A percentile compares a stretch with the other conserved stretches of the same genome.
These are phyloP conservation scores for Pachycephus smyrnensis DNA, from an alignment of 2,888 invertebrate genomes.

Conservation along the genomic window DNA sequence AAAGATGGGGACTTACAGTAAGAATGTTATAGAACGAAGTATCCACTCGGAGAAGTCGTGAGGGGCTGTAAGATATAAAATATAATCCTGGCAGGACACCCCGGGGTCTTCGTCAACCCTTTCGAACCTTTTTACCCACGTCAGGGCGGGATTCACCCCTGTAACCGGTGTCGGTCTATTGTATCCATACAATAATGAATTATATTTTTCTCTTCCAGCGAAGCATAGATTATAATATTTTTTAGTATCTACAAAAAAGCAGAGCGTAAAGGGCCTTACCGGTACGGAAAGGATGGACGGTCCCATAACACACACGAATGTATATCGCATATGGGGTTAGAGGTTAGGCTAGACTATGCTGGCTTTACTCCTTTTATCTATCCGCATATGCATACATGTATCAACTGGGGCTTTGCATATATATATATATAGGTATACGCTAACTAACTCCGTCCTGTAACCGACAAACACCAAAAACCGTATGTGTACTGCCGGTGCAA, in stretches of 20 bases:
- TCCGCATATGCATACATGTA: background rate
- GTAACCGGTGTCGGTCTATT: conserved; percentile 56
- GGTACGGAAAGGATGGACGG: background rate
- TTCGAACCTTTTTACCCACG: conserved; percentile 50
- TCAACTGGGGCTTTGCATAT: conserved; percentile 7
- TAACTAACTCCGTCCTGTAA: conserved; percentile 46
- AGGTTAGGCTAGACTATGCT: no score
- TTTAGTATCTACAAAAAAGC: conserved; percentile 62
- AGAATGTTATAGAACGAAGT: no score
- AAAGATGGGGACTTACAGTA: no score
- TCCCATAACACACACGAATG: no score
- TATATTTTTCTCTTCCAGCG: conserved; percentile 65
- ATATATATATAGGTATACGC: conserved; percentile 21
- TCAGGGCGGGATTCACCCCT: conserved; percentile 59
- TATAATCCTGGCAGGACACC: conserved; percentile 13
- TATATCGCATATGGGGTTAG: no score
- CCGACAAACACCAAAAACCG: conserved; percentile 25
- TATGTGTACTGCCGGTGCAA: conserved; percentile 23
- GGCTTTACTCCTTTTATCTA: no score
- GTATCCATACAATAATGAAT: conserved; percentile 61
- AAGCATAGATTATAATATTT: conserved; percentile 67
- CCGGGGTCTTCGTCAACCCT: conserved; percentile 29
- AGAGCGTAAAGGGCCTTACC: background rate
- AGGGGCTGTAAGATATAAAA: conserved; percentile 22
- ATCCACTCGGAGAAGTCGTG: no score